A percentile compares a stretch with the other conserved stretches of the same genome.
phyloP scores from a whole-genome alignment of 2,113 vertebrate genomes.

The Raja brachyura region DNA sequence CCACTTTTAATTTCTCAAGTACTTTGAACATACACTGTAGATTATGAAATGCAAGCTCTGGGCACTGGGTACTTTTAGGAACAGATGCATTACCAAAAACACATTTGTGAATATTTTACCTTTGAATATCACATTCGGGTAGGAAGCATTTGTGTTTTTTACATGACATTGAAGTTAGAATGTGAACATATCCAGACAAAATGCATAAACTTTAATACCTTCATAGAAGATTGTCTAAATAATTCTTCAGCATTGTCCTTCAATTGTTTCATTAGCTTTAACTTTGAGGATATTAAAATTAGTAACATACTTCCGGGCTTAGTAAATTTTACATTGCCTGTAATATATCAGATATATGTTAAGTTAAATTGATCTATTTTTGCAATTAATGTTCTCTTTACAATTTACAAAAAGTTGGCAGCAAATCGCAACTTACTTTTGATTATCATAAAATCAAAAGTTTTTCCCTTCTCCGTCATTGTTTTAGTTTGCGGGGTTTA shows the following conservation, averaged over 20 bases:
- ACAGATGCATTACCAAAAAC: conserved; percentile 15
- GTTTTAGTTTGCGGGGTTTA: not conserved
- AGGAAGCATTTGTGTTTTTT: not conserved
- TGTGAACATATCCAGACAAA: not conserved
- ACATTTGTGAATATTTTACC: not conserved
- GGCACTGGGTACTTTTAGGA: not conserved
- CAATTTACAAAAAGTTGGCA: conserved; percentile 31
- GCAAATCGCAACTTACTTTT: not conserved
- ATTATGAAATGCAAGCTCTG: not conserved
- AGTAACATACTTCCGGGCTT: conserved; percentile 26
- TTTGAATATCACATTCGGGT: conserved; percentile 1
- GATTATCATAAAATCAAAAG: conserved; percentile 12
- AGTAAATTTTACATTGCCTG: conserved; percentile 30
- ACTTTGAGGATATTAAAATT: conserved; percentile 21
- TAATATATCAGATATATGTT: conserved; percentile 36
- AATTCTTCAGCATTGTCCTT: conserved; percentile 13
- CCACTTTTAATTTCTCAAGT: conserved; percentile 29
- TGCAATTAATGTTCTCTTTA: conserved; percentile 20
- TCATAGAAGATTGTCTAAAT: conserved; percentile 32
- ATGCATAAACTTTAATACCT: conserved; percentile 24
- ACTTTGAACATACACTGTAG: conserved; percentile 27
- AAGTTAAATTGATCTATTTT: conserved; percentile 33
- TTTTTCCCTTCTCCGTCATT: not conserved
- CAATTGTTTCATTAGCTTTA: not conserved
- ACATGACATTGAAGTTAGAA: conserved; percentile 6